Evolutionary conservation across 2,888 invertebrate species (phyloP).

Genomic region (Ophioninae sp.): DNA sequence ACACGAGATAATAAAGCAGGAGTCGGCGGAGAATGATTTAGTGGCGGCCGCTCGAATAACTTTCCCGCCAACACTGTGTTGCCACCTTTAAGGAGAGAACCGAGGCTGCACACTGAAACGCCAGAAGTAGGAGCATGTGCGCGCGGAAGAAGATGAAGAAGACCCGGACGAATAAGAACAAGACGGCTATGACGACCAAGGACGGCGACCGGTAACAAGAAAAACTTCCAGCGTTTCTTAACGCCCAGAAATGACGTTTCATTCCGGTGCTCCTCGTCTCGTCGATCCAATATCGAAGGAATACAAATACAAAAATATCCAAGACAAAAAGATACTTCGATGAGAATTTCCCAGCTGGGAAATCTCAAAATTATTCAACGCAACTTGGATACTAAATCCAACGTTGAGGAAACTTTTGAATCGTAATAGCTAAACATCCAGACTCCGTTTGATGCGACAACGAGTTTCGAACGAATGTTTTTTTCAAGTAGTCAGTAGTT

Average conservation of each 20-base stretch:
- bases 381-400: neutral
- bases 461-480: neutral
- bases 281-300: neutral
- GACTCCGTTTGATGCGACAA: neutral
- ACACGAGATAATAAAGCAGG: constrained; percentile 74
- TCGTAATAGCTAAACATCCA: neutral
- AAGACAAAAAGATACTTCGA: neutral
- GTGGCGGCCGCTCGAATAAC: constrained; percentile 76
- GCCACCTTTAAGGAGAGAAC: constrained; percentile 73
- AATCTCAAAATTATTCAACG: too few relatives aligned
- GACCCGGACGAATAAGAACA: constrained; percentile 23
- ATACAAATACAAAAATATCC: neutral
- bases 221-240: constrained; percentile 12
- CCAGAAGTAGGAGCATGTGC: constrained; percentile 28
- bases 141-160: constrained; percentile 38
- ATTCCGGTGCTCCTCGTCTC: neutral
- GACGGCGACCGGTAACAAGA: constrained; percentile 30
- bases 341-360: neutral
- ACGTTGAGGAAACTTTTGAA: neutral
- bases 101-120: constrained; percentile 44
- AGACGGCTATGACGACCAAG: constrained; percentile 17
- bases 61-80: constrained; percentile 78
- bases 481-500: neutral
- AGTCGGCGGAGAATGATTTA: constrained; percentile 78
- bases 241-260: neutral